Conservation (phyloP, 2,113 vertebrate species). For the Pongo pygmaeus region DNA sequence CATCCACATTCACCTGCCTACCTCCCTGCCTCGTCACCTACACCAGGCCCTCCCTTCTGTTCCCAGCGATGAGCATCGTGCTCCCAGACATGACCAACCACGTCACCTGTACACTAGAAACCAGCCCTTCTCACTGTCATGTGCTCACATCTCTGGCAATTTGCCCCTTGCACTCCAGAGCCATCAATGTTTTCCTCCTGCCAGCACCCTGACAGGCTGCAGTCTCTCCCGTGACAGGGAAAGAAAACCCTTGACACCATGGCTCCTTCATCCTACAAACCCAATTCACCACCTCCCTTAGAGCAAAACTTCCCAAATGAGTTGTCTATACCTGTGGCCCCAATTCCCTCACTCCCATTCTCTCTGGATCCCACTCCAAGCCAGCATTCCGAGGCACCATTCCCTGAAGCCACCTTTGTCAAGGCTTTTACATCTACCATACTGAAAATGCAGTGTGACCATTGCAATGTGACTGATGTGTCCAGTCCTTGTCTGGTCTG, state of each 20-base stretch:
- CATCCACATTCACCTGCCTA: background rate
- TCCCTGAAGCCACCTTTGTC: background rate
- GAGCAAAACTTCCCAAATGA: background rate
- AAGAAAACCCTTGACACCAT: background rate
- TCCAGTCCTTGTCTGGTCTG: no score
- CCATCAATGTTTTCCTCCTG: background rate
- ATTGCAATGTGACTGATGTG: no score
- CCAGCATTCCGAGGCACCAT: background rate
- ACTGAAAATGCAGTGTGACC: background rate
- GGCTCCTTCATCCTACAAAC: background rate
- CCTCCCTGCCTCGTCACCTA: fast-evolving
- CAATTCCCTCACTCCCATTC: fast-evolving
- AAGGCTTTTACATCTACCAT: fast-evolving
- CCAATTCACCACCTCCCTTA: fast-evolving
- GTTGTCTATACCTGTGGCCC: background rate
- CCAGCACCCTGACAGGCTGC: no score
- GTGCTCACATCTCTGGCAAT: background rate
- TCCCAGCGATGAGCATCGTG: fast-evolving
- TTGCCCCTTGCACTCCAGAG: fast-evolving
- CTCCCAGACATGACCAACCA: fast-evolving
- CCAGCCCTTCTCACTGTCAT: background rate
- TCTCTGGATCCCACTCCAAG: background rate
- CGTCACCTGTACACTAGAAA: background rate
- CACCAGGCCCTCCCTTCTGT: background rate
- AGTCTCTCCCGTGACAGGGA: fast-evolving